phyloP scores from a whole-genome alignment of 2,113 vertebrate genomes.

The Myotis brandtii region DNA sequence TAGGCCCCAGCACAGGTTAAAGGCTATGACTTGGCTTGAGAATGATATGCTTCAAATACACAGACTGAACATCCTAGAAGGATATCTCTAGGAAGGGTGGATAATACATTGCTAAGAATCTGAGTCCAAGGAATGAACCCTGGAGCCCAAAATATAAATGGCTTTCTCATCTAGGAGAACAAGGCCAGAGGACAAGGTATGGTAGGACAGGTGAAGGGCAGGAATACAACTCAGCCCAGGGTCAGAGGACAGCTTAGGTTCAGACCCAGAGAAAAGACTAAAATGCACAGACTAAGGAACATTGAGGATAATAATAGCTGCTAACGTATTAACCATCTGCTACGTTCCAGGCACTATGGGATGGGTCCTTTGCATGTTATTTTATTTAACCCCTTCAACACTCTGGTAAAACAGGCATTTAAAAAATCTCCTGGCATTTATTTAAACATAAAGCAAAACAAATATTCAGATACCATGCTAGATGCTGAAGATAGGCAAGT shows the following conservation, averaged over 20 bases:
- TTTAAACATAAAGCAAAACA: background rate
- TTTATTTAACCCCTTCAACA: constrained; percentile 6
- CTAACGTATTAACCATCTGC: background rate
- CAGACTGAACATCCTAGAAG: background rate
- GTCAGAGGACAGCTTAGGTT: background rate
- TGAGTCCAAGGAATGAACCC: background rate
- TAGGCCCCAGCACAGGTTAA: background rate
- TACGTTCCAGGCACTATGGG: background rate
- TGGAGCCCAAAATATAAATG: background rate
- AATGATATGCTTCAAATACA: constrained; percentile 12
- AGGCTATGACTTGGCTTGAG: background rate
- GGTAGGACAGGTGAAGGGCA: background rate
- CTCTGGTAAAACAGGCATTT: background rate
- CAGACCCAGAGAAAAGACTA: background rate
- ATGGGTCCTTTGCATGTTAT: background rate
- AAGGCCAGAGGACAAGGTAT: background rate
- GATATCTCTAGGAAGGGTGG: background rate
- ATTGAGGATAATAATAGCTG: background rate
- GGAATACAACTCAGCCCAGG: background rate
- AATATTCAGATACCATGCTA: background rate
- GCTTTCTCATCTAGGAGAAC: background rate
- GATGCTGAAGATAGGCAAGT: background rate
- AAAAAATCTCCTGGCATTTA: background rate
- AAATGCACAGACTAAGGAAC: background rate
- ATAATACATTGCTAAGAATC: background rate